Percentiles rank a stretch among this genome's conserved stretches.
Evolutionary conservation across 2,797 vertebrate genomes (phyloP).

Genomic region (Nyctalus aviator): DNA sequence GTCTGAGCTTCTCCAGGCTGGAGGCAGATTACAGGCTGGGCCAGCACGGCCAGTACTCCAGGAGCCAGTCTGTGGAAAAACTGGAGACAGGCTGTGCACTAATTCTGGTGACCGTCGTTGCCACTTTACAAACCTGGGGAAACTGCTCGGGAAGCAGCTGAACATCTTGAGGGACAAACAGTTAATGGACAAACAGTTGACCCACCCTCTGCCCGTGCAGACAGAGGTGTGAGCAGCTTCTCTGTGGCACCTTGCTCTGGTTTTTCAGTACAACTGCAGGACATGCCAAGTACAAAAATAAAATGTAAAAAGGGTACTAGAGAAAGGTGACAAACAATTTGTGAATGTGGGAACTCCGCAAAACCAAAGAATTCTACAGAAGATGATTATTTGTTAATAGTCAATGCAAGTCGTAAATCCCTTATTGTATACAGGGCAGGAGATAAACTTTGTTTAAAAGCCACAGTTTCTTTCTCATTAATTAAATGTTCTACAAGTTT

Average conservation of each 20-base stretch:
- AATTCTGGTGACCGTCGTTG: background rate
- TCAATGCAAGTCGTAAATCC: background rate
- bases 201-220: accelerated
- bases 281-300: background rate
- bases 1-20: accelerated
- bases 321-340: background rate
- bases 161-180: background rate
- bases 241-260: background rate
- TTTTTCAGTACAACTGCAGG: background rate
- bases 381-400: background rate
- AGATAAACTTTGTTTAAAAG: background rate
- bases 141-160: background rate
- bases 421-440: background rate
- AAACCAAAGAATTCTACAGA: background rate
- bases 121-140: background rate
- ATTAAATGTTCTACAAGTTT: background rate
- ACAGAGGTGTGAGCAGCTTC: accelerated
- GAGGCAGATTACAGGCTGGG: no score
- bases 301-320: background rate
- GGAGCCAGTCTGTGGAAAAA: background rate
- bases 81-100: background rate
- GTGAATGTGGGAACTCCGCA: background rate
- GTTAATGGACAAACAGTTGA: accelerated
- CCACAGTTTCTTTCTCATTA: background rate
- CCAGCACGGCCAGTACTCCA: accelerated